Evolutionary conservation across 2,888 invertebrate species (phyloP).

Genomic region (Neoitamus cyanurus): DNA sequence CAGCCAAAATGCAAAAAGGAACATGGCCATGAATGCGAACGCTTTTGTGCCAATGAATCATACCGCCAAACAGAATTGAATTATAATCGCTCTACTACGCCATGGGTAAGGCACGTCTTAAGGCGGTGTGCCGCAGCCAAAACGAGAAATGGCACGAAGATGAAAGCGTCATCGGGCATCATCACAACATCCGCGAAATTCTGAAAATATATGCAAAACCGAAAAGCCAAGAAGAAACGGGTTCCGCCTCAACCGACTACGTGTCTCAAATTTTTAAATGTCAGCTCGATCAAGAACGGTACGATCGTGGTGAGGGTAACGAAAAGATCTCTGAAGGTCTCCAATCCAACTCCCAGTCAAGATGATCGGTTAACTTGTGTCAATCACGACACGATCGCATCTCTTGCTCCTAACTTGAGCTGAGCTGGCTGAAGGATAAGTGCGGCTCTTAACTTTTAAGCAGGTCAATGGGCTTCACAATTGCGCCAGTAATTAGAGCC

Average conservation of each 20-base stretch:
- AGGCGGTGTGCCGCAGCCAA: background rate
- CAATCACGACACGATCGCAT: background rate
- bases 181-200: slow-evolving; percentile 22
- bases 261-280: background rate
- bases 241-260: background rate
- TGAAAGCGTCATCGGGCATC: slow-evolving; percentile 8
- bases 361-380: background rate
- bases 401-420: background rate
- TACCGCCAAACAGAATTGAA: background rate
- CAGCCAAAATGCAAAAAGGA: background rate
- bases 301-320: background rate
- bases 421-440: background rate
- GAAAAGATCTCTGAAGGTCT: background rate
- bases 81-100: background rate
- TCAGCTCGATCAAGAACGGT: background rate
- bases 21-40: slow-evolving; percentile 15
- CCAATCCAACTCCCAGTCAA: background rate
- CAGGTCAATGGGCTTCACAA: slow-evolving; percentile 11
- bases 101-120: background rate
- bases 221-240: background rate
- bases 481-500: background rate
- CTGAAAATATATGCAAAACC: slow-evolving; percentile 8
- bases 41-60: slow-evolving; percentile 5
- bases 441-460: background rate
- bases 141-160: slow-evolving; percentile 5